Evolutionary conservation across 2,888 invertebrate genomes (phyloP), one percentile per base, ranked within the genome.

Genomic region (Agrypnus murinus): DNA sequence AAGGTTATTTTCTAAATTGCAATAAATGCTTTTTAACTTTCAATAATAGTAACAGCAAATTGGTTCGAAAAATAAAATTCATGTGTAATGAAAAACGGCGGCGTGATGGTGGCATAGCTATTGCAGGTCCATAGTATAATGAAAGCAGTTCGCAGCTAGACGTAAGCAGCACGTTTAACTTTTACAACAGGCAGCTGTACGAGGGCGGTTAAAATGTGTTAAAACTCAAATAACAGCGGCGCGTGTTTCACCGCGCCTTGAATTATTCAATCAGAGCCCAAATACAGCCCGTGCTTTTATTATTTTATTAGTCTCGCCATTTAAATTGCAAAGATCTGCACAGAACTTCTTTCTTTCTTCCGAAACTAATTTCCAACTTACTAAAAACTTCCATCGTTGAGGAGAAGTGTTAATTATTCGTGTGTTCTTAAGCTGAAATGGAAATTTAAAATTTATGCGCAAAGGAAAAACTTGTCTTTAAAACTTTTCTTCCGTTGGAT

Each of bases 301-400:
- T 80, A 80, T 80, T 80, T 79, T 79, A 80, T 80, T 80, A 78
- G 78, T 79, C 78, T 77, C 79, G 78, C 77, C 77, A 77, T 79
- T 80, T 73, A 77, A 78, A 78, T 77, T 77, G 77, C 76, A 75
- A 75, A 77, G 77, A 77, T 78, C 75, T 74, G 75, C 74, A n/a
- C n/a, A 71, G 71, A 77, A 77, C 72, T 77, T 77, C 74, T 67
- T 73, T 75, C 71, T 71, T 75, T 74, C 78, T 75, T 73, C 77
- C 77, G 75, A 74, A 78, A 79, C 75, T 79, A 78, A 79, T 80
- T 79, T 77, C 76, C 75, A 78, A 77, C 75, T 78, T 76, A 74
- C 75, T 75, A 75, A 75, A 79, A 77, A 77, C 77, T 78, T 78
- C 74, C 75, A 75, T 76, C 77, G 76, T 77, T 75, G 77, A 77